Percentiles rank a stretch among this genome's conserved stretches.
phyloP scores from a whole-genome alignment of 2,113 vertebrate genomes.

The Mohoua ochrocephala region DNA sequence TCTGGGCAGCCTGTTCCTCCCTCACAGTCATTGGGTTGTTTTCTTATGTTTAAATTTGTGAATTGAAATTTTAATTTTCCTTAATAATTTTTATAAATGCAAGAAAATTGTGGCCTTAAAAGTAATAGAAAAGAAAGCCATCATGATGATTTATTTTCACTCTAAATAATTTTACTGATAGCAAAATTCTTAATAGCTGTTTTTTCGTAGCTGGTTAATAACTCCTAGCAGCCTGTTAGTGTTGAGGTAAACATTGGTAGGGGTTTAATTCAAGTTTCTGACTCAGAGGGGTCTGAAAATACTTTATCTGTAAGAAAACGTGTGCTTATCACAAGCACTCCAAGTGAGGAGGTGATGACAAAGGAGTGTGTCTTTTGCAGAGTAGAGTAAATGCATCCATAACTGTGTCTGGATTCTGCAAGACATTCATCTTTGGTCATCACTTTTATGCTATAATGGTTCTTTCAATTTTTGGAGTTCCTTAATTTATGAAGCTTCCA shows the following conservation, averaged over 20 bases:
- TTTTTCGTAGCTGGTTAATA: not conserved
- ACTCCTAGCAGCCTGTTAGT: not conserved
- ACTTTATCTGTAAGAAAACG: not conserved
- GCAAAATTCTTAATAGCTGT: not conserved
- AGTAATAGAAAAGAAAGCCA: not conserved
- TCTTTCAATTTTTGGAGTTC: not conserved
- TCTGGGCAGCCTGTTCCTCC: not conserved
- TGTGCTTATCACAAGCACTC: not conserved
- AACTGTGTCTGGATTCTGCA: not conserved
- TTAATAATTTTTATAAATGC: not conserved
- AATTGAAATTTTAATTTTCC: not conserved
- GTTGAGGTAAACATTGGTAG: not conserved
- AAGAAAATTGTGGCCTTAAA: not conserved
- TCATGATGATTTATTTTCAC: not conserved
- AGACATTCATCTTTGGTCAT: rapidly evolving
- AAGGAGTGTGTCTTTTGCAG: not conserved
- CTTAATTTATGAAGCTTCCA: not conserved
- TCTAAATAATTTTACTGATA: not conserved
- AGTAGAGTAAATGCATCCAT: not conserved
- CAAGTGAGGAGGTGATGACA: not conserved
- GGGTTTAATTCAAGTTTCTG: not conserved
- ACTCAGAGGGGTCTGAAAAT: not conserved
- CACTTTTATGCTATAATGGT: not conserved
- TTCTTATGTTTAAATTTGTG: not conserved
- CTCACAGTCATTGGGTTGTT: not conserved